Percentiles rank a stretch among this genome's conserved stretches.
These are phyloP conservation scores for Perizoma affinitatum DNA, from an alignment of 2,888 invertebrate species.

Conservation along the genomic window DNA sequence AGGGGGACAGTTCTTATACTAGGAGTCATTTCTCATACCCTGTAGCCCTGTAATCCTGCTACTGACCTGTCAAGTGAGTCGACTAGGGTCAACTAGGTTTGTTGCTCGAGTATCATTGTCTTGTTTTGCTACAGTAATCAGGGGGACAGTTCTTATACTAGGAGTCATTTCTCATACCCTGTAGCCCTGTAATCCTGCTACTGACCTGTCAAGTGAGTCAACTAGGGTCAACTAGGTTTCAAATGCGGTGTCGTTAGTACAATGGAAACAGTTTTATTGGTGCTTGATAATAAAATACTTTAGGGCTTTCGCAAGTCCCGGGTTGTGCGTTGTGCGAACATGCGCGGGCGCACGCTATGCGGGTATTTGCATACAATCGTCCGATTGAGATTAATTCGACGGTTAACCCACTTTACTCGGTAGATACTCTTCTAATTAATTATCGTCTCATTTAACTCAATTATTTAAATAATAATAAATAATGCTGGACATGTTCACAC, in stretches of 20 bases:
- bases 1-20: too few relatives aligned
- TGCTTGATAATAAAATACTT: constrained; percentile 24
- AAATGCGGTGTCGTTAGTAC: background rate
- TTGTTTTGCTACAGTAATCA: too few relatives aligned
- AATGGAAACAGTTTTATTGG: constrained; percentile 9
- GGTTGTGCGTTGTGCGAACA: constrained; percentile 29
- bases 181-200: too few relatives aligned
- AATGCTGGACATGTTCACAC: too few relatives aligned
- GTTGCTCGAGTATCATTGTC: too few relatives aligned
- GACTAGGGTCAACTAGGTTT: background rate
- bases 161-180: too few relatives aligned
- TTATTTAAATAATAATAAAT: too few relatives aligned
- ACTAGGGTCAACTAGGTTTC: background rate
- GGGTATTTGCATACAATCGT: constrained; percentile 74
- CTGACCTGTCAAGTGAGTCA: background rate
- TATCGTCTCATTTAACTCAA: background rate
- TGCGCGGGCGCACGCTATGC: constrained; percentile 61
- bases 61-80: background rate
- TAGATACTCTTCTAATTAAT: constrained; percentile 32
- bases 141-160: too few relatives aligned
- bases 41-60: too few relatives aligned
- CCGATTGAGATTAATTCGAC: constrained; percentile 54
- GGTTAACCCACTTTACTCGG: constrained; percentile 52
- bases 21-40: too few relatives aligned
- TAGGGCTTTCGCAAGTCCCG: constrained; percentile 38